These are phyloP conservation scores for Orchesella cincta DNA, from an alignment of 1,140 invertebrate genomes.

Conservation along the genomic window DNA sequence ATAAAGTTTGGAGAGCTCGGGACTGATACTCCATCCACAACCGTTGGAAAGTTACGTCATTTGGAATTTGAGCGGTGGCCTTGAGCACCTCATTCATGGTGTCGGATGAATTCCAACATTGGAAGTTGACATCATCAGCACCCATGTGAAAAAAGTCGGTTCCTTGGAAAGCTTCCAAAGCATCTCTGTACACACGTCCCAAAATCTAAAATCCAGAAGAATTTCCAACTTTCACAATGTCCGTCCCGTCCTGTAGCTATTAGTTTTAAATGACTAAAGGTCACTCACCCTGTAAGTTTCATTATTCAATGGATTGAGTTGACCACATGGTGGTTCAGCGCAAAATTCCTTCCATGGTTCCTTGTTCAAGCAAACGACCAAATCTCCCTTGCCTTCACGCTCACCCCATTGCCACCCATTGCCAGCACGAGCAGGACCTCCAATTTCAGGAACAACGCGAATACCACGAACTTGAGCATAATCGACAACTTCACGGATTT, in stretches of 20 bases:
- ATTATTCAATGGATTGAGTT: slow-evolving; percentile 55
- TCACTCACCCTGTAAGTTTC: slow-evolving; percentile 51
- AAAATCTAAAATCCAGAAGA: slow-evolving; percentile 34
- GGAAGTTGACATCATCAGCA: slow-evolving; percentile 76
- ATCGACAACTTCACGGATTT: slow-evolving; percentile 51
- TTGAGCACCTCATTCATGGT: slow-evolving; percentile 59
- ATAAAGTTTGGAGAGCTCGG: slow-evolving; percentile 49
- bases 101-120: slow-evolving; percentile 75
- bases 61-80: slow-evolving; percentile 51
- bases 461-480: slow-evolving; percentile 53
- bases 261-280: neutral
- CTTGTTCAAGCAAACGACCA: slow-evolving; percentile 51
- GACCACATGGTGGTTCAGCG: slow-evolving; percentile 54
- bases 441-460: slow-evolving; percentile 55
- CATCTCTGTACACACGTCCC: slow-evolving; percentile 49
- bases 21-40: slow-evolving; percentile 52
- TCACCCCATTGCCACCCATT: slow-evolving; percentile 50
- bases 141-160: slow-evolving; percentile 86
- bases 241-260: too few relatives aligned
- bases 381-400: slow-evolving; percentile 50
- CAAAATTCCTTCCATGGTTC: slow-evolving; percentile 54
- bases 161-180: slow-evolving; percentile 45
- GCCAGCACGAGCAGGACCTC: slow-evolving; percentile 55
- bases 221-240: too few relatives aligned
- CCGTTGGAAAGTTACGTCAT: slow-evolving; percentile 51